Evolutionary conservation across 1,140 invertebrate species (phyloP).

Genomic region (Dendrolimus kikuchii): DNA sequence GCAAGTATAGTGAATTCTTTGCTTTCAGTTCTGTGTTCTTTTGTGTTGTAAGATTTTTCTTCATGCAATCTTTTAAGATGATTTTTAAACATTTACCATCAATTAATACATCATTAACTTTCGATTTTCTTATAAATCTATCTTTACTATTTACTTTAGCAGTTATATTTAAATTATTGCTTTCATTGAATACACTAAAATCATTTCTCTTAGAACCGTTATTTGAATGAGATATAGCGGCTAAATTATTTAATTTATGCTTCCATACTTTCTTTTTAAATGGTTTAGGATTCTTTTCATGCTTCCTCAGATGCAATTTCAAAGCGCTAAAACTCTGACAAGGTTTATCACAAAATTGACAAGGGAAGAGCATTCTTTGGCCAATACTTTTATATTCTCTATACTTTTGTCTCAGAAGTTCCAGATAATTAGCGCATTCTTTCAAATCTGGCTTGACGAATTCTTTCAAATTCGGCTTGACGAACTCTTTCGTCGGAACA

Average conservation of each 20-base stretch:
- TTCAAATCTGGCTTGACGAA: constrained; percentile 7
- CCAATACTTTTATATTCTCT: constrained; percentile 28
- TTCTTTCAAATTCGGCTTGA: not conserved
- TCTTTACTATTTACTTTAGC: constrained; percentile 9
- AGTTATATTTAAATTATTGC: not conserved
- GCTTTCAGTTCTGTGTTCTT: no score
- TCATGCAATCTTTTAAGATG: not conserved
- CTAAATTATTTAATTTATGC: constrained; percentile 20
- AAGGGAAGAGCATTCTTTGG: constrained; percentile 41
- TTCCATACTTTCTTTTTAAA: constrained; percentile 51
- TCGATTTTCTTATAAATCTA: no score
- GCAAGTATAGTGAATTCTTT: no score
- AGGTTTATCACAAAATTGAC: constrained; percentile 43
- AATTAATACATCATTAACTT: constrained; percentile 5
- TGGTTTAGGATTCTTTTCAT: constrained; percentile 37
- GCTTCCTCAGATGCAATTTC: constrained; percentile 38
- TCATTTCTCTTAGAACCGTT: not conserved
- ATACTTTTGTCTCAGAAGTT: constrained; percentile 24
- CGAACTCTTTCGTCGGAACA: constrained; percentile 2
- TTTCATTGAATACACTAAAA: not conserved
- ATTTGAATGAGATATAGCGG: not conserved
- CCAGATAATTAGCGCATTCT: constrained; percentile 26
- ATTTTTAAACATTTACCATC: not conserved
- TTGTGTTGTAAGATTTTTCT: not conserved
- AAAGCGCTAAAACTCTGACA: constrained; percentile 43